Percentiles rank a stretch among this genome's conserved stretches.
Evolutionary conservation across 2,113 vertebrate genomes (phyloP).

Genomic region (Brienomyrus longianalis): DNA sequence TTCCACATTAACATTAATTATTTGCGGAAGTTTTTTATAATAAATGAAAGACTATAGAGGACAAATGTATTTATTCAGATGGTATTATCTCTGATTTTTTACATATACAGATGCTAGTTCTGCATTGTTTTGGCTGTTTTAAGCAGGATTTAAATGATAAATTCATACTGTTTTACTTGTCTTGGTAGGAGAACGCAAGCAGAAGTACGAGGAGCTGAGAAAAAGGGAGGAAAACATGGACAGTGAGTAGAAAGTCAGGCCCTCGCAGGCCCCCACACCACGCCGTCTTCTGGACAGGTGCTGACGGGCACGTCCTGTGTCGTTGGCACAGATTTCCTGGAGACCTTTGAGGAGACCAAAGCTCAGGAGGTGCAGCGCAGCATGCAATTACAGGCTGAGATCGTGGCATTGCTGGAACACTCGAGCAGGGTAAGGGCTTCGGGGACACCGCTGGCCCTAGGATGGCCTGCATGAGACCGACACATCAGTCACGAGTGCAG

Average conservation of each 20-base stretch:
- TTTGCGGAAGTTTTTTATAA: background rate
- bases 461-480: background rate
- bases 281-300: background rate
- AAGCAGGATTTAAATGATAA: background rate
- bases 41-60: background rate
- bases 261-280: background rate
- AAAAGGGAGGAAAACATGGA: constrained; percentile 86
- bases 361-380: constrained; percentile 67
- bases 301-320: background rate
- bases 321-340: constrained; percentile 67
- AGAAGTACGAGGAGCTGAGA: constrained; percentile 88
- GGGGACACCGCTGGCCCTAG: background rate
- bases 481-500: background rate
- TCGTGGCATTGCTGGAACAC: constrained; percentile 77
- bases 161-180: background rate
- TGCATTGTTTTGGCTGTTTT: background rate
- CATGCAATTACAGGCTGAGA: constrained; percentile 65
- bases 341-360: constrained; percentile 70
- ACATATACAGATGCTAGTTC: background rate
- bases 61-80: background rate
- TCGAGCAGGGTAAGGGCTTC: constrained; percentile 70
- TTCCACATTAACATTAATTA: background rate
- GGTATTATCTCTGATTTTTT: background rate
- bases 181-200: constrained; percentile 77
- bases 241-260: constrained; percentile 64